Evolutionary conservation across 2,113 vertebrate species (phyloP).

Genomic region (Thamnophis sirtalis): DNA sequence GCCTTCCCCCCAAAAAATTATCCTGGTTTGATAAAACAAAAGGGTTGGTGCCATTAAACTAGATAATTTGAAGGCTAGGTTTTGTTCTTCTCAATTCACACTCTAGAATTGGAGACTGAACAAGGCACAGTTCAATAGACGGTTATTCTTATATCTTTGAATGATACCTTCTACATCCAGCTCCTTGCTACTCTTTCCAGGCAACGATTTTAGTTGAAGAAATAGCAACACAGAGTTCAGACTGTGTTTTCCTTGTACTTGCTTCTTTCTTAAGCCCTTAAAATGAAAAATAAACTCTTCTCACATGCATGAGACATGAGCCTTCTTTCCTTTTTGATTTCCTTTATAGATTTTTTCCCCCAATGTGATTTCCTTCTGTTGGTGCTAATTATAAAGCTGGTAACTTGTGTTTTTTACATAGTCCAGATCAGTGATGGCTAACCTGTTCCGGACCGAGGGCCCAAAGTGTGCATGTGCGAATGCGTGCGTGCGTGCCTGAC

Average conservation of each 20-base stretch:
- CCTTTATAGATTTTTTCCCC: not conserved
- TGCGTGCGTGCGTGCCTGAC: no score
- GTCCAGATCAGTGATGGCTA: not conserved
- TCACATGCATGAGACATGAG: conserved; percentile 23
- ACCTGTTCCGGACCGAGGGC: no score
- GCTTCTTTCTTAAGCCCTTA: conserved; percentile 31
- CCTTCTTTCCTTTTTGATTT: conserved; percentile 24
- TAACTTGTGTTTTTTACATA: conserved; percentile 58
- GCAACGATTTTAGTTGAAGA: not conserved
- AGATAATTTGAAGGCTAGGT: not conserved
- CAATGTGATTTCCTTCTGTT: not conserved
- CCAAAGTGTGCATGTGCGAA: no score
- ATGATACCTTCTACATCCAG: not conserved
- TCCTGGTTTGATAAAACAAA: not conserved
- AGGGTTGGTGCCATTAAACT: not conserved
- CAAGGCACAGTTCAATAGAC: not conserved
- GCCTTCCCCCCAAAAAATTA: not conserved
- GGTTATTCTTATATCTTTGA: not conserved
- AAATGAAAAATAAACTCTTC: not conserved
- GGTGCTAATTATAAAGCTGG: not conserved
- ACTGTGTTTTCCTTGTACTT: conserved; percentile 31
- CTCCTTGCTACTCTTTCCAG: not conserved
- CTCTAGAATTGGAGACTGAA: not conserved
- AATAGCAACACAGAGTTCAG: not conserved
- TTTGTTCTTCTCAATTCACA: not conserved